Conservation (phyloP, 2,113 vertebrate species). For the Anarhynchus alexandrinus region DNA sequence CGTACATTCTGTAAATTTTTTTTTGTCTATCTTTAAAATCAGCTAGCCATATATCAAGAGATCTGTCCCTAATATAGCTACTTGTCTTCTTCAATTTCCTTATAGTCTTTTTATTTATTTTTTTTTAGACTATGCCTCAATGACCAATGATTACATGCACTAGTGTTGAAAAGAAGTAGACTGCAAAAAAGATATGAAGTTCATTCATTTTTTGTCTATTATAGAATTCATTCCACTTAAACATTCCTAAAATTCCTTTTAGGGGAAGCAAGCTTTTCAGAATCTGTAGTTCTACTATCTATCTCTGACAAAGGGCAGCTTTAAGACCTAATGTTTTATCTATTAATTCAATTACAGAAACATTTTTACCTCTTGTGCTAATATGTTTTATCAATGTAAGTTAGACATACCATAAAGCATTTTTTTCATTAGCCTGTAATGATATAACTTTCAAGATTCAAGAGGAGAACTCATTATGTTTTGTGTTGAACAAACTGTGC, state of each 20-base stretch:
- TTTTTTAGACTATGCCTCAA: neutral
- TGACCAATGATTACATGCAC: neutral
- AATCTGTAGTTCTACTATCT: neutral
- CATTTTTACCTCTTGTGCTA: neutral
- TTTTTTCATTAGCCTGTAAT: neutral
- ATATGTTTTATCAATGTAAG: neutral
- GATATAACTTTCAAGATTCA: neutral
- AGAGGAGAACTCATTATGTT: neutral
- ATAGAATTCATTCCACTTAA: neutral
- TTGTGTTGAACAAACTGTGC: neutral
- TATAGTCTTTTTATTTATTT: too few species aligned
- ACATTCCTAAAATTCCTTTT: neutral
- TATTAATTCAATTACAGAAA: neutral
- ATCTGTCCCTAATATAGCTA: neutral
- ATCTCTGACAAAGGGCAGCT: neutral
- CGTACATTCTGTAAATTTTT: neutral
- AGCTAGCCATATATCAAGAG: neutral
- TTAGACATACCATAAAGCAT: neutral
- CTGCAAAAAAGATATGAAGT: neutral
- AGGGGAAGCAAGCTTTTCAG: neutral
- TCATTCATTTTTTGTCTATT: neutral
- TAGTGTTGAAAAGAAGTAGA: neutral
- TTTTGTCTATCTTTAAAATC: neutral
- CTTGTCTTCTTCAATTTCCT: neutral
- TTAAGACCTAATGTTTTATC: neutral